A percentile compares a stretch with the other conserved stretches of the same genome.
Conservation (phyloP, 2,113 vertebrate species). For the Crotalus horridus region DNA sequence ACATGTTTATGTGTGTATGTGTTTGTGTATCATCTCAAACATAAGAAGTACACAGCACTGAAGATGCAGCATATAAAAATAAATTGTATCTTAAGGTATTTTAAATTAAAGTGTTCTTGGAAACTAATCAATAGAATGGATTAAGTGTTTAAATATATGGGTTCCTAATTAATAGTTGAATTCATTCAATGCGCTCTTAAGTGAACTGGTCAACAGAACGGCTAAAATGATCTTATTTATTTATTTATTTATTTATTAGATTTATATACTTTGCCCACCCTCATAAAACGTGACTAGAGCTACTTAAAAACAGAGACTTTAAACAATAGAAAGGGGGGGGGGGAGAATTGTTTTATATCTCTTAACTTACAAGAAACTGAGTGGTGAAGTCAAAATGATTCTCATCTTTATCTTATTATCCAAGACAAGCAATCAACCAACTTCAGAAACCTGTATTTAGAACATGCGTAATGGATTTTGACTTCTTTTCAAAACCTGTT, state of each 20-base stretch:
- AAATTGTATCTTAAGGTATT: neutral
- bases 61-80: constrained; percentile 5
- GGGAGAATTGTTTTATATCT: neutral
- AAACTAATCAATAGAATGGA: constrained; percentile 4
- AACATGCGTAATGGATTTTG: neutral
- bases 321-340: neutral
- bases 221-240: neutral
- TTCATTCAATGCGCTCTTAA: neutral
- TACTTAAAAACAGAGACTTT: neutral
- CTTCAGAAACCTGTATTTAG: neutral
- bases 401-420: neutral
- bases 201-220: neutral
- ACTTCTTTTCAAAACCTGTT: neutral
- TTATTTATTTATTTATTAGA: neutral
- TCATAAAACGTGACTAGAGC: neutral
- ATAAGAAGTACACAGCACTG: constrained; percentile 8
- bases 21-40: constrained; percentile 22
- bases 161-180: constrained; percentile 20
- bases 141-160: constrained; percentile 1
- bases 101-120: neutral
- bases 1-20: too few species aligned
- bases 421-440: neutral
- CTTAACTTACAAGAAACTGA: neutral
- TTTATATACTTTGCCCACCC: neutral
- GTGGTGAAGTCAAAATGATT: neutral